A percentile compares a stretch with the other conserved stretches of the same genome.
Conservation (phyloP, 2,797 vertebrate species). For the Tokudaia tokunoshimensis region DNA sequence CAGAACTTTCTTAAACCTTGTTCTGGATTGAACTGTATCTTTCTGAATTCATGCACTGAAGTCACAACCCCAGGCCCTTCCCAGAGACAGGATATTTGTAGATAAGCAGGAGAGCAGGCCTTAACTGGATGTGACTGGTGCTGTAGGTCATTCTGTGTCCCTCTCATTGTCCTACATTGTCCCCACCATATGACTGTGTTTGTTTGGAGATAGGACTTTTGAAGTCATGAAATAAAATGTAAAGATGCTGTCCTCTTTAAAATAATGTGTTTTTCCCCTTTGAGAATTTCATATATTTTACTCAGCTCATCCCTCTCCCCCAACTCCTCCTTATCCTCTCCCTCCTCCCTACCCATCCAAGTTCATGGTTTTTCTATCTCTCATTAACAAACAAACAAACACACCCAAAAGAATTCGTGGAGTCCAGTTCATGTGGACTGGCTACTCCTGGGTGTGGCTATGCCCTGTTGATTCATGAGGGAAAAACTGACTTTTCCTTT, state of each 20-base stretch:
- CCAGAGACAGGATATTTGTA: background rate
- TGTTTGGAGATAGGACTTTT: slow-evolving; percentile 28
- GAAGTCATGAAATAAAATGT: background rate
- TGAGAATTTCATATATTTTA: background rate
- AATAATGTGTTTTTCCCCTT: background rate
- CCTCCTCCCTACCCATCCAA: background rate
- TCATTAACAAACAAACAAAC: background rate
- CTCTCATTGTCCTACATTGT: background rate
- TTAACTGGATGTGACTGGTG: background rate
- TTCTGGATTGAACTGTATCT: background rate
- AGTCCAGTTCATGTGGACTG: background rate
- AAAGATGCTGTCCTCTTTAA: background rate
- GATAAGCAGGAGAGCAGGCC: background rate
- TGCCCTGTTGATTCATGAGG: background rate
- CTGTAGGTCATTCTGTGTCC: background rate
- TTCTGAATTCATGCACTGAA: background rate
- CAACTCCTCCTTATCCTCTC: background rate
- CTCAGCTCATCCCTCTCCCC: background rate
- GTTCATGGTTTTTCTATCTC: background rate
- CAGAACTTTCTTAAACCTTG: background rate
- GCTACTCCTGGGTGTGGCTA: background rate
- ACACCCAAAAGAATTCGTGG: background rate
- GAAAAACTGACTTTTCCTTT: background rate
- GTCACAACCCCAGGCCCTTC: background rate
- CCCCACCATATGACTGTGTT: background rate